Evolutionary conservation across 2,797 vertebrate genomes (phyloP).

Genomic region (Salarias fasciatus): DNA sequence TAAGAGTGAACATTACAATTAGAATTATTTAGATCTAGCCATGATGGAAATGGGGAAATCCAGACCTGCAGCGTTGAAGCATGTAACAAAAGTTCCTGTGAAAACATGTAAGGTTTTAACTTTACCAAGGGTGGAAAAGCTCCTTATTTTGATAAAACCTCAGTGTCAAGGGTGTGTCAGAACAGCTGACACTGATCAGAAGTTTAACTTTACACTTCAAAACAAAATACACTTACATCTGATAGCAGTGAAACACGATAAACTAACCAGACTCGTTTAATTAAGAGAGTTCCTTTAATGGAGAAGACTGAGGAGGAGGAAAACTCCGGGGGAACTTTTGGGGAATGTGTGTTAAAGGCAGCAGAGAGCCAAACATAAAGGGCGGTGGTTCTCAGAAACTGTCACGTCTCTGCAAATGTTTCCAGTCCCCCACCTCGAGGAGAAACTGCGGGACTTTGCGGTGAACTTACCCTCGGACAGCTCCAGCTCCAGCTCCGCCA

Average conservation of each 20-base stretch:
- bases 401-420: too few species aligned
- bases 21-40: too few species aligned
- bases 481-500: conserved; percentile 88
- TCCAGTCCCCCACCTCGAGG: too few species aligned
- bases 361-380: conserved; percentile 35
- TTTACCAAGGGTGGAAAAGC: too few species aligned
- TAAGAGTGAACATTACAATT: too few species aligned
- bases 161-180: conserved; percentile 67
- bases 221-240: neutral
- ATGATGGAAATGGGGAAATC: too few species aligned
- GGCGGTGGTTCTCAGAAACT: conserved; percentile 60
- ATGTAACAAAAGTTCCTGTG: too few species aligned
- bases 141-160: conserved; percentile 1
- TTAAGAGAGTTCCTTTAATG: neutral
- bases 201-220: too few species aligned
- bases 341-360: neutral
- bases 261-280: neutral
- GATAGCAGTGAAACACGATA: neutral
- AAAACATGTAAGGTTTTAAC: too few species aligned
- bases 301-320: conserved; percentile 2
- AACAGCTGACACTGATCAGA: conserved; percentile 48
- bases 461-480: conserved; percentile 83
- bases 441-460: neutral
- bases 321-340: conserved; percentile 47
- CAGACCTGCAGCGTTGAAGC: too few species aligned